Base-by-base conservation (phyloP, 1,140 invertebrate species). In the Scaptomyza hsui region DNA sequence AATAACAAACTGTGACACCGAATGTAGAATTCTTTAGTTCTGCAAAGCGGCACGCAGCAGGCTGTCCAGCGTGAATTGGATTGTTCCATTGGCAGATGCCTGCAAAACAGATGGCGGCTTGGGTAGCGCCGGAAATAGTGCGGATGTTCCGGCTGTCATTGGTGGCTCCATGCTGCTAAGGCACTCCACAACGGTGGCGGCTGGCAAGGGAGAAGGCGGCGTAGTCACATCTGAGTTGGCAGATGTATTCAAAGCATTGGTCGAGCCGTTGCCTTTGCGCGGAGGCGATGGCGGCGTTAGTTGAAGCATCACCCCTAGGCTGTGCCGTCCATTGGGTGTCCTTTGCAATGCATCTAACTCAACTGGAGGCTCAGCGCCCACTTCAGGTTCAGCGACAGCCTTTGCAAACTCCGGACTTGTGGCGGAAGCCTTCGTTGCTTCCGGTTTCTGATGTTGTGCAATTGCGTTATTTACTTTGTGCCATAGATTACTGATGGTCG, bases 11-110 rank as follows among this genome's bases (percentile, higher is more conserved):
- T 44, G 52, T 56, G 15, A 24, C 32, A 29, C 47, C 26, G 24
- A 35, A 53, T 39, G 13, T n/a, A 29, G 2, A 19, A 24, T 53
- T 47, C 35, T 26, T 75, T 72, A 89, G 69, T 89, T 89, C 21
- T 89, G 86, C 56, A 91, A 56, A n/a, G 89, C 86, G 9, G 77
- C 74, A 39, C 89, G 78, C 44, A 91, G 56, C 35, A 90, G 73
- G 48, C 85, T 90, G 63, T 88, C 82, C 44, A 83, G 47, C 13
- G 82, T 83, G 55, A 79, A 49, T 74, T 75, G 72, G 35, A 75
- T 75, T 68, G 86, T 80, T 39, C 81, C 72, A 63, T 81, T 85
- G 39, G 73, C 77, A 52, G 82, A 48, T 52, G 81, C 82, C 51
- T 86, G 77, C 44, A 89, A 32, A 60, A 83, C 78, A 45, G 82